Conservation (phyloP, 2,113 vertebrate species). For the Amblyornis subalaris region DNA sequence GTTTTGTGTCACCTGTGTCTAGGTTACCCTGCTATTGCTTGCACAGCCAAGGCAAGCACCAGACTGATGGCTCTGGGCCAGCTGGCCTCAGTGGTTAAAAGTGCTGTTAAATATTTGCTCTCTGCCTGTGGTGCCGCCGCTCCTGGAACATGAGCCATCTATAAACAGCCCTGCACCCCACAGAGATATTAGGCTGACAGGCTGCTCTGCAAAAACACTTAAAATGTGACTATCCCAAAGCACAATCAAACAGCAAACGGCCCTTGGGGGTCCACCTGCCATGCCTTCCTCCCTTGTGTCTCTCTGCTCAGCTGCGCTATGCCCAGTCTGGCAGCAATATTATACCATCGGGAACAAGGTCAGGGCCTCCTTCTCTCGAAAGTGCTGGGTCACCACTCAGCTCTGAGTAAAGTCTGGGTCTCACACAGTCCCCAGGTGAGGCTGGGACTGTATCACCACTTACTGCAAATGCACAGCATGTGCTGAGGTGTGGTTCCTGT, state of each 20-base stretch:
- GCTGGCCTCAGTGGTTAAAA: constrained; percentile 1
- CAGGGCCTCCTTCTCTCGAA: fast-evolving
- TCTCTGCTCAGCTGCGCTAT: neutral
- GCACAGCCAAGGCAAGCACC: neutral
- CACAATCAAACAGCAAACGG: neutral
- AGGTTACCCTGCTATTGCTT: neutral
- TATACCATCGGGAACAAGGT: neutral
- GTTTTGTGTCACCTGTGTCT: neutral
- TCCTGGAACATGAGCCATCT: neutral
- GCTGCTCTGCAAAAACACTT: constrained; percentile 12
- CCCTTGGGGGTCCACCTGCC: neutral
- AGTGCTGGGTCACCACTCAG: neutral
- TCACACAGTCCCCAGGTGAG: neutral
- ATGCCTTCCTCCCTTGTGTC: neutral
- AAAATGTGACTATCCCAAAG: constrained; percentile 4
- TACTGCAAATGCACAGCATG: neutral
- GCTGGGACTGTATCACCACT: neutral
- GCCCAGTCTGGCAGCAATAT: neutral
- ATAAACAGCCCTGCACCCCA: neutral
- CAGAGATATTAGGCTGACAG: neutral
- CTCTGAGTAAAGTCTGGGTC: fast-evolving
- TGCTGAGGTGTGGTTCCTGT: neutral
- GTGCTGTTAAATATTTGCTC: constrained; percentile 42
- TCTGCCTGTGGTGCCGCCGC: neutral
- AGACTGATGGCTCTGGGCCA: constrained; percentile 11